Percentiles rank a stretch among this genome's conserved stretches.
phyloP scores from a whole-genome alignment of 2,888 invertebrate genomes.

The Dascillus cervinus region DNA sequence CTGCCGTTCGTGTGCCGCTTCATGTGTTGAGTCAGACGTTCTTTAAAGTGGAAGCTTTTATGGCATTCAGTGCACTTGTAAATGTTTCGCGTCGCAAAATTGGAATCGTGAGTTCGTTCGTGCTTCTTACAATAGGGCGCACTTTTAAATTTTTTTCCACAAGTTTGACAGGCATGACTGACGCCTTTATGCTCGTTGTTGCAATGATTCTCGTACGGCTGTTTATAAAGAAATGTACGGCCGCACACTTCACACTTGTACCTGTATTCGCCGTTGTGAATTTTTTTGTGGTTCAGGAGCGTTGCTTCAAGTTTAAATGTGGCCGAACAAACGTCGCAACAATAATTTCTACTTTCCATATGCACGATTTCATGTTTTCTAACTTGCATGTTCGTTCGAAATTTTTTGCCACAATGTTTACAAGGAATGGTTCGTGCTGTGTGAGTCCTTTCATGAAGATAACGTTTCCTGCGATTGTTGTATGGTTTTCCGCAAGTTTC shows the following conservation, averaged over 20 bases:
- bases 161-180: slow-evolving; percentile 36
- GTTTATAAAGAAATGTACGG: slow-evolving; percentile 5
- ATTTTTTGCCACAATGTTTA: slow-evolving; percentile 46
- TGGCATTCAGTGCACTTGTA: slow-evolving; percentile 12
- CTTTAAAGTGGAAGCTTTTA: slow-evolving; percentile 7
- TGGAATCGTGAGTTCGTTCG: no score
- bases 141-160: slow-evolving; percentile 42
- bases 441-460: no score
- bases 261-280: slow-evolving; percentile 36
- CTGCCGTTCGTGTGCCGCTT: slow-evolving; percentile 6
- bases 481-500: no score
- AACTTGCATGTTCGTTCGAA: slow-evolving; percentile 47
- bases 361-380: slow-evolving; percentile 49
- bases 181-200: neutral
- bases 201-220: neutral
- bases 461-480: no score
- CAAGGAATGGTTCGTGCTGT: slow-evolving; percentile 47
- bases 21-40: slow-evolving; percentile 9
- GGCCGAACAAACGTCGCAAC: slow-evolving; percentile 15
- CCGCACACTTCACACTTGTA: slow-evolving; percentile 45
- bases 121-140: slow-evolving; percentile 38
- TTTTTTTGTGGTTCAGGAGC: neutral
- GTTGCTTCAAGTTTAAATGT: neutral
- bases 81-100: slow-evolving; percentile 12
- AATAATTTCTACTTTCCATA: slow-evolving; percentile 44